phyloP scores from a whole-genome alignment of 2,113 vertebrate species.

The Naja naja region DNA sequence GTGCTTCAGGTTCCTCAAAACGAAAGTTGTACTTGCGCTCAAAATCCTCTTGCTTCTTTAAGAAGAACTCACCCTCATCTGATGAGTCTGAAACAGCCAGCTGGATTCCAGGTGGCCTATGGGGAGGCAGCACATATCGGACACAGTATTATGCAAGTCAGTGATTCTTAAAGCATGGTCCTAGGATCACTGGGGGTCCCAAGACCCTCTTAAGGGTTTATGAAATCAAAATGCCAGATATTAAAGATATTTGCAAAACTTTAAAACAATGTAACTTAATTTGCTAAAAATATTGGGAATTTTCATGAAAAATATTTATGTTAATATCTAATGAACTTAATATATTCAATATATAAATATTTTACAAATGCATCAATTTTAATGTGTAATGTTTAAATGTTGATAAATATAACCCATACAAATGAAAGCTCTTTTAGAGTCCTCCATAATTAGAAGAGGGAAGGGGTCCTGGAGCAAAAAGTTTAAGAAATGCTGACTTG shows the following conservation, averaged over 20 bases:
- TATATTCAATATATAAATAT: neutral
- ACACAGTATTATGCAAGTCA: neutral
- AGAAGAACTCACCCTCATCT: slow-evolving; percentile 83
- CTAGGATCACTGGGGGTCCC: neutral
- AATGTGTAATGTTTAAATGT: neutral
- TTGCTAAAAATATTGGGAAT: neutral
- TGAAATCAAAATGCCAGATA: neutral
- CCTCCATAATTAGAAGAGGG: neutral
- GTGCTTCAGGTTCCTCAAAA: slow-evolving; percentile 83
- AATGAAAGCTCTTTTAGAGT: neutral
- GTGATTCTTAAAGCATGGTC: neutral
- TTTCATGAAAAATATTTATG: neutral
- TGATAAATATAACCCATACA: neutral
- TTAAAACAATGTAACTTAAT: neutral
- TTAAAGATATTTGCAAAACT: neutral
- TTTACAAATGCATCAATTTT: neutral
- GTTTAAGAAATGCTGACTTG: neutral
- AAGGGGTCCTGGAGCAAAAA: neutral
- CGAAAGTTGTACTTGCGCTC: slow-evolving; percentile 90
- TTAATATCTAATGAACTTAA: neutral
- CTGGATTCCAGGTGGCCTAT: neutral
- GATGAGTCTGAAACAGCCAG: slow-evolving; percentile 73
- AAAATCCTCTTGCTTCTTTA: slow-evolving; percentile 85
- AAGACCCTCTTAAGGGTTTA: neutral
- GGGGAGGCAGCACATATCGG: neutral